These are phyloP conservation scores for Fringilla coelebs DNA, from an alignment of 2,797 vertebrate genomes.

Conservation along the genomic window DNA sequence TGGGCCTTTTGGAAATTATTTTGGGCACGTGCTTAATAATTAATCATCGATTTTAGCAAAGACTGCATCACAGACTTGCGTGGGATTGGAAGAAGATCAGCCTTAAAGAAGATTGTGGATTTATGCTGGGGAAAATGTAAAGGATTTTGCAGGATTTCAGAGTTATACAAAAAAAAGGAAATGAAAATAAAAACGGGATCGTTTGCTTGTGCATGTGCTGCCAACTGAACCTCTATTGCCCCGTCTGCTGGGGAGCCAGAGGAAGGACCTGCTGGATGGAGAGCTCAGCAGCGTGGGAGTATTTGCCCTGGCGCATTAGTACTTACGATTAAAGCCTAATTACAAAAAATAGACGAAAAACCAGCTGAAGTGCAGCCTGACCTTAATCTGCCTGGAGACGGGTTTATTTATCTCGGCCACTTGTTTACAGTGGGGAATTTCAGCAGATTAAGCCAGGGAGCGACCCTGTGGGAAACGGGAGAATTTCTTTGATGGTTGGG, in stretches of 20 bases:
- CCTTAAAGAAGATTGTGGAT: slow-evolving; percentile 64
- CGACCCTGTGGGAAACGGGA: slow-evolving; percentile 56
- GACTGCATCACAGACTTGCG: slow-evolving; percentile 16
- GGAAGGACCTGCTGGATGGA: slow-evolving; percentile 18
- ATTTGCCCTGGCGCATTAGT: slow-evolving; percentile 61
- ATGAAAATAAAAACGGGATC: background rate
- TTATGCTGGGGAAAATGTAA: slow-evolving; percentile 51
- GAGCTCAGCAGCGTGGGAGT: slow-evolving; percentile 47
- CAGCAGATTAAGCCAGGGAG: slow-evolving; percentile 31
- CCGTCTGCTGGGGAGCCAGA: slow-evolving; percentile 30
- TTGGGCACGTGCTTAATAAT: slow-evolving; percentile 41
- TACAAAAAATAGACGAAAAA: slow-evolving; percentile 71
- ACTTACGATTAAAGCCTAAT: slow-evolving; percentile 69
- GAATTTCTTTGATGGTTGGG: slow-evolving; percentile 61
- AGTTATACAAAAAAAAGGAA: background rate
- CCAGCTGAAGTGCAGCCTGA: slow-evolving; percentile 67
- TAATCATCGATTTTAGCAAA: slow-evolving; percentile 39
- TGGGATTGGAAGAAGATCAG: slow-evolving; percentile 59
- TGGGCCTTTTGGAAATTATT: background rate
- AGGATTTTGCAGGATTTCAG: slow-evolving; percentile 59
- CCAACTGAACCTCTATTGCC: slow-evolving; percentile 34
- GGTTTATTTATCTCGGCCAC: slow-evolving; percentile 66
- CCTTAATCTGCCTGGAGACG: slow-evolving; percentile 71
- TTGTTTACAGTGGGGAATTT: slow-evolving; percentile 67
- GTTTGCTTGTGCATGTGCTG: background rate